A percentile compares a stretch with the other conserved stretches of the same genome.
Conservation (phyloP, 2,888 invertebrate species). For the Leptothorax acervorum region DNA sequence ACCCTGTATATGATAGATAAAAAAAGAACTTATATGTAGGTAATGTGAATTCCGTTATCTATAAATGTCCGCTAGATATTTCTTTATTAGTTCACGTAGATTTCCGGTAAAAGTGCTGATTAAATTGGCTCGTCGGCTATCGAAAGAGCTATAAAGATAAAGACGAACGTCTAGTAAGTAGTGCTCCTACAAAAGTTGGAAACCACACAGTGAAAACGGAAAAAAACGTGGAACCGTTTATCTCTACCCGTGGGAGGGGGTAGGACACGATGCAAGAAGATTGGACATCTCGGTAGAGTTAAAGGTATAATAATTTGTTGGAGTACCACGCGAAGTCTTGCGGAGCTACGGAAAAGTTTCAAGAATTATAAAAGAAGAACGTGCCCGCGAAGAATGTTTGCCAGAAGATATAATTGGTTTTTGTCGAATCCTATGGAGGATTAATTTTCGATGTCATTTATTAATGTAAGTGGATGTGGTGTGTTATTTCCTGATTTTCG, state of each 20-base stretch:
- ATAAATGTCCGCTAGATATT: background rate
- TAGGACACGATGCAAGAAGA: slow-evolving; percentile 44
- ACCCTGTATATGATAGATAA: background rate
- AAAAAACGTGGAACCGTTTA: slow-evolving; percentile 46
- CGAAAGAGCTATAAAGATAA: slow-evolving; percentile 48
- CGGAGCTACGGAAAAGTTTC: slow-evolving; percentile 42
- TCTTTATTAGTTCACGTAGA: slow-evolving; percentile 39
- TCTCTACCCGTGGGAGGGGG: slow-evolving; percentile 3
- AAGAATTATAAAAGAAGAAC: slow-evolving; percentile 51
- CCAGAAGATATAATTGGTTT: slow-evolving; percentile 41
- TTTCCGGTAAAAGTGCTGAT: slow-evolving; percentile 38
- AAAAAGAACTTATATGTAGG: background rate
- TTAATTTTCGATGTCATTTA: slow-evolving; percentile 23
- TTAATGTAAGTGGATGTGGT: background rate
- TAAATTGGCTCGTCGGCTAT: slow-evolving; percentile 46
- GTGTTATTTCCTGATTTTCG: background rate
- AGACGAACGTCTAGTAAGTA: slow-evolving; percentile 46
- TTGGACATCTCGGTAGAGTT: slow-evolving; percentile 57
- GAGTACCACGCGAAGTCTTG: slow-evolving; percentile 44
- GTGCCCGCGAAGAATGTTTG: slow-evolving; percentile 23
- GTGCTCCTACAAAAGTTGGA: slow-evolving; percentile 47
- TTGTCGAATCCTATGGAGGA: background rate
- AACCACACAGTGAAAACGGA: slow-evolving; percentile 36
- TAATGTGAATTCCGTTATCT: slow-evolving; percentile 7
- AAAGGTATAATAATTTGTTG: slow-evolving; percentile 54